Base-by-base conservation (phyloP, 2,113 vertebrate genomes). In the Dendrocopos noguchii region DNA sequence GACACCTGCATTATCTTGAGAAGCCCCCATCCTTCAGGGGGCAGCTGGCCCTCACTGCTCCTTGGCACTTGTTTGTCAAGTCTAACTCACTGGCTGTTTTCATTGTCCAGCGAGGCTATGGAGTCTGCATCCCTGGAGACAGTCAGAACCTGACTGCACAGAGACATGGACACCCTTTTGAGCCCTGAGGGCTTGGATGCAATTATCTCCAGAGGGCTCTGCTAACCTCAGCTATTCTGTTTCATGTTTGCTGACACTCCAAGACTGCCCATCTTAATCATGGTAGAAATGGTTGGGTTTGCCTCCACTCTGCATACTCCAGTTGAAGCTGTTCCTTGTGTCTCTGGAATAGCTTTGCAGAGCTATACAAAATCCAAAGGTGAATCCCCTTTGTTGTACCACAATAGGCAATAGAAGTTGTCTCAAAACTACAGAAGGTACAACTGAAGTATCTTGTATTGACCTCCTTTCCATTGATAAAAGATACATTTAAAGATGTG, bases 1-100 rank as follows among this genome's bases (percentile, higher is more conserved):
- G 56, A 42, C 60, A 6, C 22, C 44, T 21, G 22, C 1, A 0
- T 36, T 18, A 8, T 4, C 7, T 1, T 6, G 2, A 74, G 65
- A 50, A 34, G 61, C 63, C 61, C 31, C 61, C 44, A 2, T 68
- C 56, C 31, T 74, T 27, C 17, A 5, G 60, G 55, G 63, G 52
- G 24, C 57, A 20, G n/a, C 25, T 27, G 13, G n/a, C 9, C 24
- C 24, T 75, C 6, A 0, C 66, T 25, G 56, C n/a, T 57, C 71
- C 3, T 1, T 13, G 28, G 9, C 47, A 16, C 18, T 44, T 3
- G 1, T 16, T 57, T 19, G 56, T 70, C 22, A 12, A 18, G 59
- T n/a, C 31, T n/a, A 12, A 29, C n/a, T 83, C 36, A 1, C 18
- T 7, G 31, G 8, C 39, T 80, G 36, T 27, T 70, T 17, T 21